Conservation (phyloP, 2,888 invertebrate species). For the Diabrotica balteata region DNA sequence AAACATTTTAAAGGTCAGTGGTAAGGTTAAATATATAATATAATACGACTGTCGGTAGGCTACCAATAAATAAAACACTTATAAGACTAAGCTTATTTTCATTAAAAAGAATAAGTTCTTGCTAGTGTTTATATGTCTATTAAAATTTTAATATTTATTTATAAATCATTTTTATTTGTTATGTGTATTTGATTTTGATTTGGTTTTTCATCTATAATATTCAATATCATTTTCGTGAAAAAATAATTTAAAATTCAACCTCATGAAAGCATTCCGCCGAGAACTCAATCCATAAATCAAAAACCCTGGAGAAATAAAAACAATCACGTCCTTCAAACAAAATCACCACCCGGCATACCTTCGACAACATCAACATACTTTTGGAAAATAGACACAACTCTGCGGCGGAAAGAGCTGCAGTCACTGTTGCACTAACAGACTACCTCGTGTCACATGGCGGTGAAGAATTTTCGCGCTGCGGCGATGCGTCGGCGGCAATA, state of each 20-base stretch:
- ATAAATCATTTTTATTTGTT: no score
- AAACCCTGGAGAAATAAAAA: background rate
- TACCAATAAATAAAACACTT: no score
- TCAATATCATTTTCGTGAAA: no score
- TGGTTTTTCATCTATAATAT: no score
- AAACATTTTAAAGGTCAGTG: no score
- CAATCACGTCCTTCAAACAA: constrained; percentile 15
- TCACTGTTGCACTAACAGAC: constrained; percentile 32
- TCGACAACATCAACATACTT: constrained; percentile 1
- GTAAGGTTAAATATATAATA: no score
- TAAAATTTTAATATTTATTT: no score
- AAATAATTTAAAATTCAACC: background rate
- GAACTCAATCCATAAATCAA: background rate
- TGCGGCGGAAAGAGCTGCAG: constrained; percentile 18
- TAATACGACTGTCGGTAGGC: no score
- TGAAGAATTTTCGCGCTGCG: constrained; percentile 14
- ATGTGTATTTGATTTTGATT: no score
- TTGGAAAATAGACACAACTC: background rate
- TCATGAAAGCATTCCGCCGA: background rate
- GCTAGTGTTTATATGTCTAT: no score
- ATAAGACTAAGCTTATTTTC: no score
- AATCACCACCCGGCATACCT: constrained; percentile 16
- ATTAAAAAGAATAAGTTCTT: no score
- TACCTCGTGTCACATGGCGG: constrained; percentile 15
- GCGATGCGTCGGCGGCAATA: constrained; percentile 7